Percentiles rank a stretch among this genome's conserved stretches.
These are phyloP conservation scores for Dryobates pubescens DNA, from an alignment of 2,797 vertebrate genomes.

Conservation along the genomic window DNA sequence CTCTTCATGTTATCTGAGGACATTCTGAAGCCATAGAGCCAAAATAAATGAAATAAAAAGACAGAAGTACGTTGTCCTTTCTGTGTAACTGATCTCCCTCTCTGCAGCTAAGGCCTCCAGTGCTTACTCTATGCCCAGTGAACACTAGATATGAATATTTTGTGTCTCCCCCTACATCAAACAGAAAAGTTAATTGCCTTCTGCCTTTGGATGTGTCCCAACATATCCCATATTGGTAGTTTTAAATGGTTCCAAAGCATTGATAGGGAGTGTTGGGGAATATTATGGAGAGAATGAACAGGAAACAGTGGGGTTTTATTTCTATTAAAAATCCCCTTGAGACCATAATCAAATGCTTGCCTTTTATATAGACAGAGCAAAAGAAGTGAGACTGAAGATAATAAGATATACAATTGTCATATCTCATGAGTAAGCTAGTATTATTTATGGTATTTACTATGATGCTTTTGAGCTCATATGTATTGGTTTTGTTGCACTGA, in stretches of 20 bases:
- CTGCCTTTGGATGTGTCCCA: neutral
- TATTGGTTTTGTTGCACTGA: constrained; percentile 17
- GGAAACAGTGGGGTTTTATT: neutral
- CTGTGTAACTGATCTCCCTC: neutral
- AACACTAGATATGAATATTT: fast-evolving
- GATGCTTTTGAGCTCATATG: constrained; percentile 13
- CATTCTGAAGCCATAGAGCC: neutral
- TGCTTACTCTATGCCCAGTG: neutral
- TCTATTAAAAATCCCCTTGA: neutral
- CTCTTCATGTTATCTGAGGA: fast-evolving
- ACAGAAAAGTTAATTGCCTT: neutral
- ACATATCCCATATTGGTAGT: neutral
- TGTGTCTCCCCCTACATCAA: neutral
- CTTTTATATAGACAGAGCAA: neutral
- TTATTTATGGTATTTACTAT: constrained; percentile 14
- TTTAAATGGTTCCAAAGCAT: neutral
- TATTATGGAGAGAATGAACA: neutral
- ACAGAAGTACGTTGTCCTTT: neutral
- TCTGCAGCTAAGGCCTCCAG: neutral
- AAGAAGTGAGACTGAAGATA: neutral
- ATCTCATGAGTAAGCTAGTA: constrained; percentile 1
- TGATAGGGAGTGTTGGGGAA: neutral
- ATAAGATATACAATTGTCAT: neutral
- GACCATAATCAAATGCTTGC: neutral
- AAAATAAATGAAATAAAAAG: neutral